Evolutionary conservation across 2,113 vertebrate genomes (phyloP), one percentile per base, ranked within the genome.

Genomic region (Tautogolabrus adspersus): DNA sequence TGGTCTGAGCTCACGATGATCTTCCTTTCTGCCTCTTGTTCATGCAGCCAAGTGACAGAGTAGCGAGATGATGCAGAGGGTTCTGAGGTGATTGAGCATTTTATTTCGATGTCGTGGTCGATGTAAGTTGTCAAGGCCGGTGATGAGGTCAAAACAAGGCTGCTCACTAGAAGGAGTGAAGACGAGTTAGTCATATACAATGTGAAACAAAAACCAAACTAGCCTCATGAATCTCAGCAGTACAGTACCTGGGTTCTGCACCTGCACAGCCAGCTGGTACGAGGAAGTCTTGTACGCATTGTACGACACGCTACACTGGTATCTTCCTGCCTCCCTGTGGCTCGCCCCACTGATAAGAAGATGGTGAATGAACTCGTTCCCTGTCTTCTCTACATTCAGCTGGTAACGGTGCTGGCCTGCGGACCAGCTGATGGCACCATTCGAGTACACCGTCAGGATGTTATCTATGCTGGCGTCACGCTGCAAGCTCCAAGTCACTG

Each of bases 201-300:
- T 40, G 21, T 66, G 6, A 72, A 3, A 83, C 12, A 56, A 38
- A 2, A 0, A 7, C 67, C 19, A 52, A 15, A 3, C 3, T 5
- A 15, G 34, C 30, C 2, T 8, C 9, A 11, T 0, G 58, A 60
- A 58, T 73, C 1, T 58, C 22, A 10, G 10, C 0, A 56, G 75
- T 94, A 98, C 0, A 54, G 75, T 94, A 98, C 97, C 94, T 95
- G 95, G 97, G 19, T 92, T 82, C 0, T 34, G 23, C 40, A 97
- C 86, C 0, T 0, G 81, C 66, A 96, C 90, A 5, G 52, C 88
- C 61, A 97, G 11, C 0, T 0, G 18, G 19, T 96, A 94, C 70
- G 96, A 97, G 42, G 26, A 1, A 38, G 18, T 47, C 55, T 30
- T 83, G 62, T 86, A 19, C 0, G 44, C 62, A 62, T 91, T 79